Evolutionary conservation across 2,888 invertebrate genomes (phyloP).

Genomic region (Acrobasis consociella): DNA sequence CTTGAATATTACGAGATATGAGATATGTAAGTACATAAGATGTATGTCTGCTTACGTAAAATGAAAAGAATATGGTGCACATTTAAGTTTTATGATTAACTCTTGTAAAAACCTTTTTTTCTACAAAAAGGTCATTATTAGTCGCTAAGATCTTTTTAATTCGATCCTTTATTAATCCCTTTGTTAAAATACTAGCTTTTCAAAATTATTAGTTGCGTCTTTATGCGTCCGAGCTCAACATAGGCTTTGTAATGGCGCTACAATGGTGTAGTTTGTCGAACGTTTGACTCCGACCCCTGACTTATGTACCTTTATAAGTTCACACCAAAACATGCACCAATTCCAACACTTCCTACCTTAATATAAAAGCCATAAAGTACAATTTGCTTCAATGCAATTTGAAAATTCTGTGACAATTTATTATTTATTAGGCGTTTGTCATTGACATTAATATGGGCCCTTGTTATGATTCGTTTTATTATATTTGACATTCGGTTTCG

Average conservation of each 20-base stretch:
- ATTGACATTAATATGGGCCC: slow-evolving; percentile 32
- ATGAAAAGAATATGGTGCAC: too few species aligned
- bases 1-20: too few species aligned
- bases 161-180: neutral
- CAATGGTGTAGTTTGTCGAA: slow-evolving; percentile 70
- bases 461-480: slow-evolving; percentile 32
- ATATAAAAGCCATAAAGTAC: slow-evolving; percentile 14
- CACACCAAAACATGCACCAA: slow-evolving; percentile 53
- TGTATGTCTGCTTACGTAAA: too few species aligned
- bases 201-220: slow-evolving; percentile 29
- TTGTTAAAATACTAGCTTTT: neutral
- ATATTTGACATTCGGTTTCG: slow-evolving; percentile 26
- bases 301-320: slow-evolving; percentile 56
- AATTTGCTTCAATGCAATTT: slow-evolving; percentile 20
- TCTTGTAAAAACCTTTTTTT: slow-evolving; percentile 2
- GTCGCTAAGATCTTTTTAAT: too few species aligned
- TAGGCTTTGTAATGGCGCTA: slow-evolving; percentile 49
- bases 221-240: slow-evolving; percentile 15
- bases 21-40: too few species aligned
- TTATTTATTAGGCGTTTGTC: slow-evolving; percentile 42
- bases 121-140: too few species aligned
- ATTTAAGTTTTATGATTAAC: too few species aligned
- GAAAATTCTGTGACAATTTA: slow-evolving; percentile 43
- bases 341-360: slow-evolving; percentile 31
- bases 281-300: slow-evolving; percentile 64